Conservation (phyloP, 2,888 invertebrate genomes). For the Pachymerium ferrugineum region DNA sequence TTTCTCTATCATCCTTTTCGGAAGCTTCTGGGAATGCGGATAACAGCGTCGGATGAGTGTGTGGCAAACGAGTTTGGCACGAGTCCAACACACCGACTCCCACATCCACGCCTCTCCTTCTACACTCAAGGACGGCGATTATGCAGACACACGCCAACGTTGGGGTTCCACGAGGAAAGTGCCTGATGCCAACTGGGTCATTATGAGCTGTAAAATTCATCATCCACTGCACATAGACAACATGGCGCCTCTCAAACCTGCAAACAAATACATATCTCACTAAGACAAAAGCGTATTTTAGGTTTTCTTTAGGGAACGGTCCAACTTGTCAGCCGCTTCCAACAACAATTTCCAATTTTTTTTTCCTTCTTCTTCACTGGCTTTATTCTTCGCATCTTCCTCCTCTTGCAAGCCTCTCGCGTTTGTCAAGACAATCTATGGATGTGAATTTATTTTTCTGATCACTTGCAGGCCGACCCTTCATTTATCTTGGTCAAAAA, state of each 20-base stretch:
- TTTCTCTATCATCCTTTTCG: not conserved
- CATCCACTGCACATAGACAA: not conserved
- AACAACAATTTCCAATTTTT: no score
- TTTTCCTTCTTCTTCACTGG: no score
- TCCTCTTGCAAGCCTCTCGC: not conserved
- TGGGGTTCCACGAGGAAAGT: not conserved
- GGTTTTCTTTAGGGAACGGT: no score
- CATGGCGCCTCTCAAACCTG: not conserved
- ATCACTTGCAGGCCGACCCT: not conserved
- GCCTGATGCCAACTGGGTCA: slow-evolving; percentile 4
- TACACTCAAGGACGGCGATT: not conserved
- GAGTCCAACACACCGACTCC: not conserved
- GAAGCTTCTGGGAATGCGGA: slow-evolving; percentile 13
- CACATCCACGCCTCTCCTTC: not conserved
- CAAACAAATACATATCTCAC: no score
- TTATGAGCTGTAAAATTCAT: not conserved
- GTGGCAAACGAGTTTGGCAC: slow-evolving; percentile 4
- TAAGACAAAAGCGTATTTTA: no score
- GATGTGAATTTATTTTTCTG: slow-evolving; percentile 19
- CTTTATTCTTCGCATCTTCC: not conserved
- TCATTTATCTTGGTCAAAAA: slow-evolving; percentile 19
- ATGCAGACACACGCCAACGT: not conserved
- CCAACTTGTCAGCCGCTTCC: no score
- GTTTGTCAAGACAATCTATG: slow-evolving; percentile 2
- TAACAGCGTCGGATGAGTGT: slow-evolving; percentile 3